Evolutionary conservation across 2,888 invertebrate genomes (phyloP), one percentile per base, ranked within the genome.

Genomic region (Drosophila borealis): DNA sequence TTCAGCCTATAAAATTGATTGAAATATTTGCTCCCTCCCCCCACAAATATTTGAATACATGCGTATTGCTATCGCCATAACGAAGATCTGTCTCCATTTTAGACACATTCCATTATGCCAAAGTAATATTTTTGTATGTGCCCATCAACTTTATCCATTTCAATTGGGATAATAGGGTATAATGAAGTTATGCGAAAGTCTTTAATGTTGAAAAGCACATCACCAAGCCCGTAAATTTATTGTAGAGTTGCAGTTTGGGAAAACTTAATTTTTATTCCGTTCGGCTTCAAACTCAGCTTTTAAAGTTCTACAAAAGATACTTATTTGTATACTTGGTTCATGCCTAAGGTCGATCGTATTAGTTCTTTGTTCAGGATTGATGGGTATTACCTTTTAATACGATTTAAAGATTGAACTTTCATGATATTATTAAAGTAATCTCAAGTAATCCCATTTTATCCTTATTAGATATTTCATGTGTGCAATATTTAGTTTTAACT

Each of bases 1-100:
- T 29, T 14, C 37, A 53, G 79, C 53, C 55, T 49, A 54, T 57
- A 50, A 34, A 62, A 69, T 79, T 76, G 75, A 69, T 75, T 63
- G 74, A 73, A 74, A 59, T 72, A 54, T 54, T 67, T 49, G 42
- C 50, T 34, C 33, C 36, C 34, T n/a, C 5, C 41, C n/a, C 29
- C n/a, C 64, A 14, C 29, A 61, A 44, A 54, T 39, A 48, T 46
- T 63, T 21, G 51, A 48, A 72, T 34, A 19, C 59, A 53, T 60
- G 36, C 46, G 55, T 44, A 46, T 48, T 45, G 75, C 29, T 37
- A 55, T 55, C 37, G 25, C 50, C 39, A 59, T 29, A 66, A 48
- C 57, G 10, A 50, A 66, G 49, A 34, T 9, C 39, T 67, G 74
- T 48, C 48, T 42, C n/a, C 55, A 68, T 59, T 48, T 49, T 37